These are phyloP conservation scores for Papilio elwesi DNA, from an alignment of 2,888 invertebrate species.

Conservation along the genomic window DNA sequence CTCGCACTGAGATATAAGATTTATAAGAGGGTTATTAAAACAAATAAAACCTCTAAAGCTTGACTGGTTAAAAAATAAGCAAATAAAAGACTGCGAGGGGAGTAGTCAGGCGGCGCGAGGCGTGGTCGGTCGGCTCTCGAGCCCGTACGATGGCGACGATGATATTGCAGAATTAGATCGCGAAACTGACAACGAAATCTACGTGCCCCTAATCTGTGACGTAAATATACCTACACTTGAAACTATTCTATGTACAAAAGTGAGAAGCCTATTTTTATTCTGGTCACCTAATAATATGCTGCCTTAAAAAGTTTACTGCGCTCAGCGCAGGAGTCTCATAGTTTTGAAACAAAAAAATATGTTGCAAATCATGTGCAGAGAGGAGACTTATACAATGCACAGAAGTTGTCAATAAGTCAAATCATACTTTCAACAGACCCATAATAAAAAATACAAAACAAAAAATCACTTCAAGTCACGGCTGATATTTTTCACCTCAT, in stretches of 20 bases:
- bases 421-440: no score
- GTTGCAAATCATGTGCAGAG: no score
- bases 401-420: no score
- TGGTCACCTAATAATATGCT: no score
- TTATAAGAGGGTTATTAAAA: conserved; percentile 62
- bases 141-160: conserved; percentile 67
- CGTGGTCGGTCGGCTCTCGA: conserved; percentile 66
- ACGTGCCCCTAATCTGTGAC: conserved; percentile 9
- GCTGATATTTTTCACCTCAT: no score
- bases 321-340: no score
- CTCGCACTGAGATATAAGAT: conserved; percentile 51
- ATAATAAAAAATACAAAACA: no score
- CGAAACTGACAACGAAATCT: conserved; percentile 35
- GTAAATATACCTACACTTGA: not conserved
- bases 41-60: conserved; percentile 62
- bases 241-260: not conserved
- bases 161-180: conserved; percentile 58
- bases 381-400: no score
- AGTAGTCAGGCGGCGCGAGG: conserved; percentile 61
- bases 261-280: not conserved
- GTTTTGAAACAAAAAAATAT: no score
- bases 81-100: conserved; percentile 67
- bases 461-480: no score
- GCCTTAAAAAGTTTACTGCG: no score
- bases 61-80: conserved; percentile 61